phyloP scores from a whole-genome alignment of 2,888 invertebrate species.

The Pseudococcus longispinus region DNA sequence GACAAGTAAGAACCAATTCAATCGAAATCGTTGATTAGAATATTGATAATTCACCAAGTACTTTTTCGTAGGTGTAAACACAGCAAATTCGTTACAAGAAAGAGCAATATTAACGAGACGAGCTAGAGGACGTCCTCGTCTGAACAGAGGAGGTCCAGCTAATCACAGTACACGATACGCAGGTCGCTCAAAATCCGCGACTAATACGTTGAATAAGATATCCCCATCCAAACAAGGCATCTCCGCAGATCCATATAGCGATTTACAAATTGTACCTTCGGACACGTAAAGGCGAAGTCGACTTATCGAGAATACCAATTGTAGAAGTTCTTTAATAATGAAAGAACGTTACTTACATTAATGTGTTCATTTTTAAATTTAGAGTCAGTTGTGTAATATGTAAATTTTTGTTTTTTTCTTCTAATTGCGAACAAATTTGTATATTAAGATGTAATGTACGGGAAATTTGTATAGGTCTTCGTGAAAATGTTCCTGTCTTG shows the following conservation, averaged over 20 bases:
- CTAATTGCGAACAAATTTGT: conserved; percentile 12
- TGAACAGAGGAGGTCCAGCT: conserved; percentile 40
- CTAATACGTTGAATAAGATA: background rate
- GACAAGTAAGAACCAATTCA: background rate
- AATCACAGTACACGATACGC: conserved; percentile 12
- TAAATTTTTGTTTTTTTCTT: background rate
- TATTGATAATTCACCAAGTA: background rate
- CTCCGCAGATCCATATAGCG: conserved; percentile 40
- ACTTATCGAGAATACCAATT: background rate
- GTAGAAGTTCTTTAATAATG: background rate
- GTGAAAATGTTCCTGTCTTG: conserved; percentile 7
- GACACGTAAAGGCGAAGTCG: background rate
- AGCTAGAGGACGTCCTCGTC: conserved; percentile 50
- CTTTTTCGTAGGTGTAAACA: background rate
- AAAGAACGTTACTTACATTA: background rate
- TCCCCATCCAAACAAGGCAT: conserved; percentile 6
- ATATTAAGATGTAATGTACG: background rate
- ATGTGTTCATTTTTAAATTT: conserved; percentile 31
- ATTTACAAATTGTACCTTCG: conserved; percentile 54
- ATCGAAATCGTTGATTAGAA: background rate
- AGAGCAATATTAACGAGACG: conserved; percentile 34
- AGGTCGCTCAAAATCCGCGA: conserved; percentile 1
- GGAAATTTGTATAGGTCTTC: background rate
- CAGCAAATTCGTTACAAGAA: conserved; percentile 23
- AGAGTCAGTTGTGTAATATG: background rate